Conservation (phyloP, 2,797 vertebrate species). For the Sebastes steindachneri region DNA sequence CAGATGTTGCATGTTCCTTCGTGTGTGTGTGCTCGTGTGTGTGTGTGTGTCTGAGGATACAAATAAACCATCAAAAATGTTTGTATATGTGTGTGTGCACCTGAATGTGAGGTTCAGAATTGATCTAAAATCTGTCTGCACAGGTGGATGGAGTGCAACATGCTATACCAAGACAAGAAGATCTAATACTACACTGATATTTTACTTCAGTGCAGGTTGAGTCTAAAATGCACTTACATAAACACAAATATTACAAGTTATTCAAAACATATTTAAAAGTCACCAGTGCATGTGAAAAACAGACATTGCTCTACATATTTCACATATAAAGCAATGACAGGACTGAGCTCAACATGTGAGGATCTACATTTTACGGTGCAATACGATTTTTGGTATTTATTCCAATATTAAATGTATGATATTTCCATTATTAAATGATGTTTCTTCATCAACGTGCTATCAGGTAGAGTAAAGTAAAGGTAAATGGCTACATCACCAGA, state of each 20-base stretch:
- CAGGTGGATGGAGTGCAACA: not conserved
- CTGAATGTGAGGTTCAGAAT: constrained; percentile 23
- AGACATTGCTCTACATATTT: not conserved
- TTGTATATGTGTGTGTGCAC: not conserved
- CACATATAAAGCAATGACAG: no score
- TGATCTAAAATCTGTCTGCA: constrained; percentile 25
- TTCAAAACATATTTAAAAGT: not conserved
- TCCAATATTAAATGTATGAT: not conserved
- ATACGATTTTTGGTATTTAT: not conserved
- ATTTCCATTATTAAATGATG: not conserved
- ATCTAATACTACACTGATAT: not conserved
- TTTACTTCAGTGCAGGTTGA: not conserved
- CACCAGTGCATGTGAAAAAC: not conserved
- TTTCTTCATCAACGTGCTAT: not conserved
- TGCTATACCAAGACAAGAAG: not conserved
- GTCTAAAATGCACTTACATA: not conserved
- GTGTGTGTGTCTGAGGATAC: constrained; percentile 24
- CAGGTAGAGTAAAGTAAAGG: not conserved
- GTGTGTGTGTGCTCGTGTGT: not conserved
- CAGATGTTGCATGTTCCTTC: constrained; percentile 56
- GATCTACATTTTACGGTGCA: not conserved
- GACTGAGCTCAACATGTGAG: not conserved
- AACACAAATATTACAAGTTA: not conserved
- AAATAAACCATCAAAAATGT: constrained; percentile 49
- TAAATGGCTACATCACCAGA: not conserved